These are phyloP conservation scores for Trachelus troglodyta DNA, from an alignment of 2,888 invertebrate genomes.

Conservation along the genomic window DNA sequence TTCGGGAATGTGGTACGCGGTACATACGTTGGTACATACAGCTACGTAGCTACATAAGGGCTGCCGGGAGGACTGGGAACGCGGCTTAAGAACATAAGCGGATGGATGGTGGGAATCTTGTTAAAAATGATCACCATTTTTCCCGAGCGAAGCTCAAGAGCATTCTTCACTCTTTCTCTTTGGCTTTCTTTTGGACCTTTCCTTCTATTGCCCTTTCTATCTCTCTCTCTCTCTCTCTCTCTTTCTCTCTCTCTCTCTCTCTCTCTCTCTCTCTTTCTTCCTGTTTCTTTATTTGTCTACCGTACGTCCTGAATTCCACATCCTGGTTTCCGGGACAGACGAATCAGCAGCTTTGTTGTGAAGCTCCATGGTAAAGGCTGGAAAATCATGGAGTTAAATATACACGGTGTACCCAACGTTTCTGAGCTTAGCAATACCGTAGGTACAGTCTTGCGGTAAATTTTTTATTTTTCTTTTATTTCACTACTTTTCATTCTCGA, in stretches of 20 bases:
- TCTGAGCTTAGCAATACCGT: not conserved
- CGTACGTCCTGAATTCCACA: not conserved
- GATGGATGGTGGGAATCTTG: constrained; percentile 24
- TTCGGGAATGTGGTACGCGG: not conserved
- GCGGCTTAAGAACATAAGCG: constrained; percentile 13
- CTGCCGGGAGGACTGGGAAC: not conserved
- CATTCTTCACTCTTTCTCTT: constrained; percentile 4
- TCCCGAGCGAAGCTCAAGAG: constrained; percentile 14
- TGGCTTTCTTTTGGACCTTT: not conserved
- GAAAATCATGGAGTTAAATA: not conserved
- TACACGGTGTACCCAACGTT: not conserved
- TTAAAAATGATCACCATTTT: constrained; percentile 37
- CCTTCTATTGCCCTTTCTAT: not conserved
- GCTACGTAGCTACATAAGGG: not conserved
- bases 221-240: not conserved
- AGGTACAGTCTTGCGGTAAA: not conserved
- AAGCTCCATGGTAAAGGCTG: not conserved
- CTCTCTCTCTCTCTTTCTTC: too few relatives aligned
- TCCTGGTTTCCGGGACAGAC: not conserved
- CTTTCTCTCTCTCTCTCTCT: too few relatives aligned
- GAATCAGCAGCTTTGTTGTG: not conserved
- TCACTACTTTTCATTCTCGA: not conserved
- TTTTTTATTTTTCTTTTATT: not conserved
- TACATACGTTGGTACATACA: not conserved
- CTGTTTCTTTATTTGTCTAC: not conserved